Evolutionary conservation across 2,797 vertebrate species (phyloP), one percentile per base, ranked within the genome.

Genomic region (Champsocephalus esox): DNA sequence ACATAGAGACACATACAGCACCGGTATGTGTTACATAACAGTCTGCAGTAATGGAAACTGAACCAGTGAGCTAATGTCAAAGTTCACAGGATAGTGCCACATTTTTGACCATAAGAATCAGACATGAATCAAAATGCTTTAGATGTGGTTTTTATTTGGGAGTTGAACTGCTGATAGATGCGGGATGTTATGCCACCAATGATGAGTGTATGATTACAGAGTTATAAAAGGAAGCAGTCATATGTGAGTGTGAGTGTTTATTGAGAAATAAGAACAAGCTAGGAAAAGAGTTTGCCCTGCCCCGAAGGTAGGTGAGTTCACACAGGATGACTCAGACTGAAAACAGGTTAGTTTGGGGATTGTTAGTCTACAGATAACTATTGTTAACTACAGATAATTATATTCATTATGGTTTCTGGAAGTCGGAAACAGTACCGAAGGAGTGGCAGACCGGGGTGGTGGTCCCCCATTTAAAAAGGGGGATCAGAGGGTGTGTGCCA

Each of bases 161-260:
- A 7, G 34, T 9, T 4, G 32, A 56, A 44, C 74, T 66, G 70
- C 49, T 66, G 68, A 38, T 38, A 38, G 24, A 66, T 79, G 77
- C 69, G 70, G 77, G 77, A 73, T 73, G 72, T 77, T 92, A 87
- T 85, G 83, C 77, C 78, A 74, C 69, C 64, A 55, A 73, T 61
- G 84, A 73, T 61, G 84, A 90, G 91, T 90, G 87, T 94, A 81
- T 89, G 89, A 92, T 92, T 94, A 90, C 92, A 90, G 76, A 86
- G 89, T 92, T 95, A 94, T 93, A 92, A 94, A 93, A 89, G 82
- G 92, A 92, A 93, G 83, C 83, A 70, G 82, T 52, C 21, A 46
- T 50, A 48, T 66, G 50, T 60, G 55, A 12, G 44, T 34, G 48
- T 32, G 69, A 49, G 65, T 55, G 45, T 81, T 51, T 48, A 2